Percentiles rank a stretch among this genome's conserved stretches.
phyloP scores from a whole-genome alignment of 2,888 invertebrate species.

The Chalcis sispes region DNA sequence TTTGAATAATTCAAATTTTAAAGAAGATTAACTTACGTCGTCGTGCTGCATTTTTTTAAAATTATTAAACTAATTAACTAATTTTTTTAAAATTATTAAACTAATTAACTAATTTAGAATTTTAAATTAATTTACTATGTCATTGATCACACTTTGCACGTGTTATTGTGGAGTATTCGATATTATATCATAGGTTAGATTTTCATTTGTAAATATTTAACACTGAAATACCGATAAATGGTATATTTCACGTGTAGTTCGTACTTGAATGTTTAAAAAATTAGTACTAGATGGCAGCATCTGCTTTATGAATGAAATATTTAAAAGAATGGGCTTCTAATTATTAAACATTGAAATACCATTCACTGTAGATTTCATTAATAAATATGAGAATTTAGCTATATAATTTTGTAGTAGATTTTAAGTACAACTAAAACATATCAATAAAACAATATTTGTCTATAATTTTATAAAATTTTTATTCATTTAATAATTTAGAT shows the following conservation, averaged over 20 bases:
- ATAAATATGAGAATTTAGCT: no score
- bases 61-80: conserved; percentile 29
- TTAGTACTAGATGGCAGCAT: no score
- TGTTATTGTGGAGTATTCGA: conserved; percentile 3
- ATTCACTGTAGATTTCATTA: no score
- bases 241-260: neutral
- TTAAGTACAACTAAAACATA: no score
- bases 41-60: conserved; percentile 93
- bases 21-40: conserved; percentile 82
- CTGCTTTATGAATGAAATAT: no score
- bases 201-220: neutral
- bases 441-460: no score
- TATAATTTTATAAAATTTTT: no score
- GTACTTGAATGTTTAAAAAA: no score
- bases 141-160: conserved; percentile 21
- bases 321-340: no score
- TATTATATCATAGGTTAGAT: neutral
- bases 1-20: neutral
- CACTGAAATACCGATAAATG: neutral
- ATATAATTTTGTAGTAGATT: no score
- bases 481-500: no score
- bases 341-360: no score
- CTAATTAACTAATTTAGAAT: neutral
- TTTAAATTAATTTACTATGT: conserved; percentile 12
- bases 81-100: conserved; percentile 22